Percentiles rank a stretch among this genome's conserved stretches.
Evolutionary conservation across 2,888 invertebrate species (phyloP).

Genomic region (Antheraea yamamai): DNA sequence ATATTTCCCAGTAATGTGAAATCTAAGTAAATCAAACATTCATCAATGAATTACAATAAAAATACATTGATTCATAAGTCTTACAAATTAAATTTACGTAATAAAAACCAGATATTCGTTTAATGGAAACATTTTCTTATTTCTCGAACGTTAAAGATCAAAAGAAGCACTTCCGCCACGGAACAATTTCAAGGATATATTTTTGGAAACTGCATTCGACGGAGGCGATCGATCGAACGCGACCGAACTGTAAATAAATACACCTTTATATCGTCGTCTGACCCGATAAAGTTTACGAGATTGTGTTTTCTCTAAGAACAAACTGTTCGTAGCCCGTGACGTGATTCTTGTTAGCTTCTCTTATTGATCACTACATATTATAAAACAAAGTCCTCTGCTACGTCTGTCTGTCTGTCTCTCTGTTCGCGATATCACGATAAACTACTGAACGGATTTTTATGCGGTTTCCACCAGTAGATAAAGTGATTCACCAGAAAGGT

Average conservation of each 20-base stretch:
- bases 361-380: background rate
- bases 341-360: background rate
- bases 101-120: constrained; percentile 8
- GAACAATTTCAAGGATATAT: constrained; percentile 35
- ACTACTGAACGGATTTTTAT: too few species aligned
- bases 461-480: too few species aligned
- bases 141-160: constrained; percentile 19
- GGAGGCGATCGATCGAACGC: constrained; percentile 50
- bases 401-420: too few species aligned
- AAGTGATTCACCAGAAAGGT: too few species aligned
- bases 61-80: background rate
- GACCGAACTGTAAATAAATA: constrained; percentile 46
- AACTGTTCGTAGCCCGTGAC: background rate
- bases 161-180: constrained; percentile 23
- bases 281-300: constrained; percentile 37
- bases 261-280: constrained; percentile 28
- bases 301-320: constrained; percentile 32
- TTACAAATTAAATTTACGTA: background rate
- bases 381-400: too few species aligned
- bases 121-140: constrained; percentile 9
- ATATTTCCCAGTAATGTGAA: background rate
- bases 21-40: background rate
- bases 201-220: constrained; percentile 57
- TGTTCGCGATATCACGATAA: too few species aligned
- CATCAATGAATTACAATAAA: background rate